Percentiles rank a stretch among this genome's conserved stretches.
Evolutionary conservation across 2,888 invertebrate genomes (phyloP).

Genomic region (Diarsia mendica): DNA sequence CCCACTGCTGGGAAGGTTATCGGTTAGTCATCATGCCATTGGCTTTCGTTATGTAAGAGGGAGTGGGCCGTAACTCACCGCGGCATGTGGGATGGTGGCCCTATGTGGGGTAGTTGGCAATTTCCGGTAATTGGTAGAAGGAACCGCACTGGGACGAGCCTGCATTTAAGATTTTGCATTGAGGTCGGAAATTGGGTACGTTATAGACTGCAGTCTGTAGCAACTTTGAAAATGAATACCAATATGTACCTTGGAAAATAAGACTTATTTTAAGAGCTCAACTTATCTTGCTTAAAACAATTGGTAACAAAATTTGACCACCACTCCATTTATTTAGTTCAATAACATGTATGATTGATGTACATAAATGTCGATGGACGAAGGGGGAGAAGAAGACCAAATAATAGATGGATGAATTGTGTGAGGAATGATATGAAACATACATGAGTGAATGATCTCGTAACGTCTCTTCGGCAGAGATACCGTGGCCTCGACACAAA

Average conservation of each 20-base stretch:
- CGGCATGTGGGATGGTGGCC: neutral
- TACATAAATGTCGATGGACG: too few species aligned
- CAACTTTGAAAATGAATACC: neutral
- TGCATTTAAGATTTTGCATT: slow-evolving; percentile 16
- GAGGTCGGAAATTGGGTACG: neutral
- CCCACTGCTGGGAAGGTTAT: neutral
- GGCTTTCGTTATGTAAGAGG: neutral
- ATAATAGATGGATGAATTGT: too few species aligned
- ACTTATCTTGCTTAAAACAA: neutral
- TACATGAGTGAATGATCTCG: too few species aligned
- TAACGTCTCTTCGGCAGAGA: too few species aligned
- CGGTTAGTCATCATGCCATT: too few species aligned
- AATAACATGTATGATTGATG: neutral
- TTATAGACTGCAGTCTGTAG: neutral
- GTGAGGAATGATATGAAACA: too few species aligned
- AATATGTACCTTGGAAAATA: neutral
- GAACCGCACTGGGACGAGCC: slow-evolving; percentile 16
- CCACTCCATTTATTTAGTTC: neutral
- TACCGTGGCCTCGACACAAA: too few species aligned
- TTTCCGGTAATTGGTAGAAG: slow-evolving; percentile 33
- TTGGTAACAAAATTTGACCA: neutral
- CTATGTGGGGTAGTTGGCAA: neutral
- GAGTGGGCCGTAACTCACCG: neutral
- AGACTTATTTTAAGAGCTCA: neutral
- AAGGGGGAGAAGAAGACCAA: too few species aligned